Conservation (phyloP, 1,140 invertebrate species). For the Drosophila saltans region DNA sequence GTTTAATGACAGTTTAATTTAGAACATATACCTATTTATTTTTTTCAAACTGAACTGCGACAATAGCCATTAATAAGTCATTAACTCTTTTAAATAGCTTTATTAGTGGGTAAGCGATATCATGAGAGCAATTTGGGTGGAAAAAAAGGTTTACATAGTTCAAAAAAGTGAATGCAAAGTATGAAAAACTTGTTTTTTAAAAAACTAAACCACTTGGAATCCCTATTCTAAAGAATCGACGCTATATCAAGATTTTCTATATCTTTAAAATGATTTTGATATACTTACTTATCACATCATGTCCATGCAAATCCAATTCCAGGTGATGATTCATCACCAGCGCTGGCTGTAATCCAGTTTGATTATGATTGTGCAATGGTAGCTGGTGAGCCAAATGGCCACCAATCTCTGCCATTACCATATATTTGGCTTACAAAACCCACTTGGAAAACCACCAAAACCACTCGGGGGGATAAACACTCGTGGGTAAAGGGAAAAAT, state of each 20-base stretch:
- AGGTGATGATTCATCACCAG: conserved; percentile 86
- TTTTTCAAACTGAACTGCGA: conserved; percentile 32
- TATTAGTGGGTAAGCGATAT: conserved; percentile 69
- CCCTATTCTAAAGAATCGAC: background rate
- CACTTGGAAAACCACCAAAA: conserved; percentile 13
- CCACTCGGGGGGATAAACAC: conserved; percentile 46
- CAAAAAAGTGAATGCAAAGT: no score
- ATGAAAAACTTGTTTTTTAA: no score
- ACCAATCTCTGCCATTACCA: conserved; percentile 86
- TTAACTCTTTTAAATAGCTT: conserved; percentile 75
- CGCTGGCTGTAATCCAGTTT: conserved; percentile 85
- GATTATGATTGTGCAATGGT: conserved; percentile 84
- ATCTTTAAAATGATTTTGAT: background rate
- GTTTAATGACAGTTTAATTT: conserved; percentile 77
- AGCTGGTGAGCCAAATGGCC: conserved; percentile 86
- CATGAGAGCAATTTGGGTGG: conserved; percentile 9
- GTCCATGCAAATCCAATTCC: conserved; percentile 83
- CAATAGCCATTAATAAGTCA: conserved; percentile 71
- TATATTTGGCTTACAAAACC: conserved; percentile 83
- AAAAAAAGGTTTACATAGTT: conserved; percentile 24
- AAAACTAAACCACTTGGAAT: no score
- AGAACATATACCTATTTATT: conserved; percentile 41
- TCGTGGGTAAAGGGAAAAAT: conserved; percentile 29
- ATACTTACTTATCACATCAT: conserved; percentile 83
- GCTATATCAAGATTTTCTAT: background rate